Percentiles rank a stretch among this genome's conserved stretches.
phyloP scores from a whole-genome alignment of 2,888 invertebrate genomes.

The Microplitis manilae region DNA sequence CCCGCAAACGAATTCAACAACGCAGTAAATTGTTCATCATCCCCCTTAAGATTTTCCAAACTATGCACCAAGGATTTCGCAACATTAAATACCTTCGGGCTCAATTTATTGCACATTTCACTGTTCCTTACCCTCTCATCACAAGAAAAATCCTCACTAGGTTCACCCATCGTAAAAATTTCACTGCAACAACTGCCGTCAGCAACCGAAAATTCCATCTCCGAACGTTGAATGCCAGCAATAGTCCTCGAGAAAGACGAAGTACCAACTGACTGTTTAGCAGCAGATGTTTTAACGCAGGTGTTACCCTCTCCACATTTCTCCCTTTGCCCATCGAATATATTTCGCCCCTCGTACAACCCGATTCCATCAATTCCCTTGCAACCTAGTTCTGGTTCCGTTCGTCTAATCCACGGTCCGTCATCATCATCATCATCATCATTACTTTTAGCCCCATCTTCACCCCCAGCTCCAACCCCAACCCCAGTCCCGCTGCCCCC shows the following conservation, averaged over 20 bases:
- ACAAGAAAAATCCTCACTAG: no score
- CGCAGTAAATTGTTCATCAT: slow-evolving; percentile 56
- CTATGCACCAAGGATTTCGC: slow-evolving; percentile 67
- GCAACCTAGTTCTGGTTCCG: no score
- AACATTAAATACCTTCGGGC: slow-evolving; percentile 77
- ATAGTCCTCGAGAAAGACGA: slow-evolving; percentile 57
- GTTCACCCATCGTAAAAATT: no score
- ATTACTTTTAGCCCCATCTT: neutral
- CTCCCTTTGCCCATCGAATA: slow-evolving; percentile 20
- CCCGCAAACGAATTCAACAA: slow-evolving; percentile 56
- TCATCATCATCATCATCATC: no score
- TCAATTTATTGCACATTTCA: slow-evolving; percentile 74
- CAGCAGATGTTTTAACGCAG: slow-evolving; percentile 64
- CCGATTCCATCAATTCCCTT: no score
- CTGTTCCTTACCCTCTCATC: slow-evolving; percentile 9
- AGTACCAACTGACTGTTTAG: slow-evolving; percentile 56
- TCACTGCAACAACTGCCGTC: no score
- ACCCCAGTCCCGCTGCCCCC: neutral
- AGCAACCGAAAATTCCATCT: neutral
- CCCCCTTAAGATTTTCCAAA: slow-evolving; percentile 69
- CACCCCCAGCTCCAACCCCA: neutral
- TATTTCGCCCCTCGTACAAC: neutral
- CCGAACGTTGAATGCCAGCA: slow-evolving; percentile 37
- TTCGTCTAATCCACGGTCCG: no score
- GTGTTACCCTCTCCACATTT: slow-evolving; percentile 61